These are phyloP conservation scores for Neodiprion lecontei DNA, from an alignment of 1,140 invertebrate genomes.

Conservation along the genomic window DNA sequence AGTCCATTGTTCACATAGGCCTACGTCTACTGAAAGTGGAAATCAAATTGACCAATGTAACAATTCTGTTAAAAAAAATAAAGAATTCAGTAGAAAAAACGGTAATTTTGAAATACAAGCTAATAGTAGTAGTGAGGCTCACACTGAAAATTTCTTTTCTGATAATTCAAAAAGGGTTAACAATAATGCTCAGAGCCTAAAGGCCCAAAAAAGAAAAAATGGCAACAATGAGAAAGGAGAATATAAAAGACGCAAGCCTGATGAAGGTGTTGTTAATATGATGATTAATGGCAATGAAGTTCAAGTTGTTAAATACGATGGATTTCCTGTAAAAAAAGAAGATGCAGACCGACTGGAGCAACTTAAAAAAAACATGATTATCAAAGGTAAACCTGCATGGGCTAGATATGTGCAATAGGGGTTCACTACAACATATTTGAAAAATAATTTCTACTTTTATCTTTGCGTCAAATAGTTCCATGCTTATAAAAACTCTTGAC, in stretches of 20 bases:
- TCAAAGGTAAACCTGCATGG: constrained; percentile 60
- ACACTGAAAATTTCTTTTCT: no score
- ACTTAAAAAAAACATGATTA: constrained; percentile 69
- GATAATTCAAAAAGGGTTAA: not conserved
- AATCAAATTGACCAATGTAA: constrained; percentile 28
- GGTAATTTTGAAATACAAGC: not conserved
- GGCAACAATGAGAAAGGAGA: constrained; percentile 51
- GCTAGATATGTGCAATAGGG: not conserved
- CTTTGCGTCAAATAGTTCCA: not conserved
- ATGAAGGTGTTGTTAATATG: constrained; percentile 57
- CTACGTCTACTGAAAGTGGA: constrained; percentile 19
- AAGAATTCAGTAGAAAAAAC: constrained; percentile 20
- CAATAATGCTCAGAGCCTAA: constrained; percentile 12
- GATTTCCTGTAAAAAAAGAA: constrained; percentile 74
- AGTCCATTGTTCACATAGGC: not conserved
- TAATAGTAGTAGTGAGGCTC: not conserved
- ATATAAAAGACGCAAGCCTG: constrained; percentile 62
- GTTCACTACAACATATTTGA: no score
- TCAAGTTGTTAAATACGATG: constrained; percentile 70
- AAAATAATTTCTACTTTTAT: no score
- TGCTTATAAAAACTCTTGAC: not conserved
- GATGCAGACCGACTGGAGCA: constrained; percentile 72
- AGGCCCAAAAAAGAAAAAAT: constrained; percentile 31
- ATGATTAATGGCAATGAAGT: constrained; percentile 71
- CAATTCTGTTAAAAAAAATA: constrained; percentile 36